A percentile compares a stretch with the other conserved stretches of the same genome.
phyloP scores from a whole-genome alignment of 2,797 vertebrate species.

The Microctenopoma steveboyesi region DNA sequence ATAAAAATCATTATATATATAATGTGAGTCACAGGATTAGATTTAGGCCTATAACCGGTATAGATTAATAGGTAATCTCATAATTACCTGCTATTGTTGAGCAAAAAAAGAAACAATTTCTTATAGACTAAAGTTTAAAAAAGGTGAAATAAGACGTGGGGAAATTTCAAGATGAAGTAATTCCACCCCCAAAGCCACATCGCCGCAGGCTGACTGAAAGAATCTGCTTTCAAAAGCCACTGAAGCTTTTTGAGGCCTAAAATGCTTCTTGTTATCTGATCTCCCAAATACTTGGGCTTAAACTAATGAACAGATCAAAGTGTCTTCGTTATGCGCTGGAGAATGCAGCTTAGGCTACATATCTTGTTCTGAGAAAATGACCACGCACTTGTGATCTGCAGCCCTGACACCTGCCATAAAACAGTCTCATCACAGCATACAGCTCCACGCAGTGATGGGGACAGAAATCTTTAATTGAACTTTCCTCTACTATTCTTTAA shows the following conservation, averaged over 20 bases:
- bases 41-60: neutral
- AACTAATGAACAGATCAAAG: slow-evolving; percentile 76
- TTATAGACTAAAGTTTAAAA: slow-evolving; percentile 19
- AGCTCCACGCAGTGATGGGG: no score
- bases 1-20: neutral
- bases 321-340: slow-evolving; percentile 43
- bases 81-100: slow-evolving; percentile 17
- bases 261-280: slow-evolving; percentile 78
- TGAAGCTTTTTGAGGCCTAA: slow-evolving; percentile 67
- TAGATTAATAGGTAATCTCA: neutral
- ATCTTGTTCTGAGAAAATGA: slow-evolving; percentile 32
- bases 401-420: slow-evolving; percentile 40
- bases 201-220: slow-evolving; percentile 69
- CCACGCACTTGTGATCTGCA: slow-evolving; percentile 11
- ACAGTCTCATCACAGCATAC: neutral
- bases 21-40: neutral
- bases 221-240: slow-evolving; percentile 80
- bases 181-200: slow-evolving; percentile 61
- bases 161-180: slow-evolving; percentile 65
- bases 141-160: slow-evolving; percentile 23
- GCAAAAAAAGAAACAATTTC: slow-evolving; percentile 4
- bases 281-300: slow-evolving; percentile 60
- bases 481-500: no score
- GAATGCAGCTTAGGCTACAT: slow-evolving; percentile 37
- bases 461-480: no score